Evolutionary conservation across 2,888 invertebrate species (phyloP), one percentile per base, ranked within the genome.

Genomic region (Drosophila meridiana): DNA sequence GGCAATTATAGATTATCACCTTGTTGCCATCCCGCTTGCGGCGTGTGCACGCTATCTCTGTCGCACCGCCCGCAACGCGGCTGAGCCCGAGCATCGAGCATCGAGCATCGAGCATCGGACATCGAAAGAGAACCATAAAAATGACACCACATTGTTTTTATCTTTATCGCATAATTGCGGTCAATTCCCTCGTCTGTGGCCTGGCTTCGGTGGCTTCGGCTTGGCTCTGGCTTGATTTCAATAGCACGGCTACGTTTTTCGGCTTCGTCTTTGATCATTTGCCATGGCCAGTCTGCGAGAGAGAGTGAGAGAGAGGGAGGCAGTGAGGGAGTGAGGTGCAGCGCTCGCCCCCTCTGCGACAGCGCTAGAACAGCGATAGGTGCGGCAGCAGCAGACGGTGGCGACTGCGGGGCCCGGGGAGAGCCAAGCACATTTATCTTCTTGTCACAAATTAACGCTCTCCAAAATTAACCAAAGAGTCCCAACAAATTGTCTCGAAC

Each of bases 1-100:
- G 82, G 82, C 87, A 91, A 90, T 90, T 90, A 90, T 86, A 83
- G 90, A 90, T 90, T 85, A 87, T 87, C 85, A 76, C 85, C 82
- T 76, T 76, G 32, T 70, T 75, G 73, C 64, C 61, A 52, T 74
- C 60, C 36, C 76, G 20, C 20, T 60, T 58, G 50, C 56, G n/a
- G 40, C n/a, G 20, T 13, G 56, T 32, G 47, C 26, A 45, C 45
- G 20, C 30, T 36, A 20, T 60, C 50, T 48, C n/a, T 62, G 48
- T 42, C 60, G 38, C 56, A 59, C 53, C 82, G 68, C 73, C 76
- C 74, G 68, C 74, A 65, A 69, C 69, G 63, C 42, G 59, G 52
- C 57, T 56, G 11, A 43, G 28, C 40, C 61, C 28, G 28, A 28
- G 26, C 26, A 48, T 57, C 57, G 62, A 55, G 30, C 45, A 13